Conservation (phyloP, 2,888 invertebrate genomes). For the Ellobium chinense region DNA sequence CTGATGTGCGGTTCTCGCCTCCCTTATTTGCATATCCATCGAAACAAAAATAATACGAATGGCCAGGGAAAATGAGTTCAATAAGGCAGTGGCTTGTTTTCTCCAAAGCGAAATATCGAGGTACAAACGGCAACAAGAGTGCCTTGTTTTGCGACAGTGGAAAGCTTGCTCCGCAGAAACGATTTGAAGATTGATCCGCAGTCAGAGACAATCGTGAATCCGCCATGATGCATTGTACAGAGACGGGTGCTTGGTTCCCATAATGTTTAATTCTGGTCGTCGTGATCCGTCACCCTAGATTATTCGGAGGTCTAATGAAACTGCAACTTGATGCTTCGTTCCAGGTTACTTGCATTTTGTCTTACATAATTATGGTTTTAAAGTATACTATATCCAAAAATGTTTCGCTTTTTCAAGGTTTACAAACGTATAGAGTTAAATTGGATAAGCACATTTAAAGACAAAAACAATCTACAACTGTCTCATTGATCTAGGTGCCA, state of each 20-base stretch:
- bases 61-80: neutral
- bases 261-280: neutral
- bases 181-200: conserved; percentile 14
- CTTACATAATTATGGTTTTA: too few relatives aligned
- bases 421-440: too few relatives aligned
- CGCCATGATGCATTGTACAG: conserved; percentile 14
- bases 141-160: neutral
- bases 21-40: neutral
- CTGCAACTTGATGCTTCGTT: too few relatives aligned
- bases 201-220: neutral
- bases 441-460: too few relatives aligned
- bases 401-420: too few relatives aligned
- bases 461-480: too few relatives aligned
- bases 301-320: too few relatives aligned
- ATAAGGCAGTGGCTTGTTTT: neutral
- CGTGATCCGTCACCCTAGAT: neutral
- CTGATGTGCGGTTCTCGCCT: neutral
- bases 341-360: too few relatives aligned
- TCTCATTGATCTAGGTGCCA: too few relatives aligned
- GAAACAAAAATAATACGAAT: neutral
- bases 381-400: too few relatives aligned
- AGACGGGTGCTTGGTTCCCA: neutral
- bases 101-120: neutral
- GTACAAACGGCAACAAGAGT: neutral
- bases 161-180: neutral